Conservation (phyloP, 2,113 vertebrate species). For the Tenrec ecaudatus region DNA sequence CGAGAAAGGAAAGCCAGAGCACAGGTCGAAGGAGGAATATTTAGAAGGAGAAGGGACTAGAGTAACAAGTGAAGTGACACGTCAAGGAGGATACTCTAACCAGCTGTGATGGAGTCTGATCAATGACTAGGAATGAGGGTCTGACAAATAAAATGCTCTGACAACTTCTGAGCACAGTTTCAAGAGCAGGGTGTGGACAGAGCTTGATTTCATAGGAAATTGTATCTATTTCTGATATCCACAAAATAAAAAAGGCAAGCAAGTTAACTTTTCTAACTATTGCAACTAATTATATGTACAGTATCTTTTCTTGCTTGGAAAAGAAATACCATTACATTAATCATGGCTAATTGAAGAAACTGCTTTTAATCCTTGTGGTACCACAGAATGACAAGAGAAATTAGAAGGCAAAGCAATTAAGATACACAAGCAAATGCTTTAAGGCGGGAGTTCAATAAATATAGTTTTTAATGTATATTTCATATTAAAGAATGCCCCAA, state of each 20-base stretch:
- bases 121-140: conserved; percentile 10
- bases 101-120: background rate
- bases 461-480: background rate
- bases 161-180: background rate
- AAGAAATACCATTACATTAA: background rate
- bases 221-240: conserved; percentile 37
- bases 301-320: background rate
- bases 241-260: conserved; percentile 24
- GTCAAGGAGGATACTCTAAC: background rate
- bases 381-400: conserved; percentile 10
- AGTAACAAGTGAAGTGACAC: conserved; percentile 18
- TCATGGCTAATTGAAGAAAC: conserved; percentile 19
- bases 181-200: background rate
- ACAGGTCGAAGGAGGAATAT: background rate
- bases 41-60: background rate
- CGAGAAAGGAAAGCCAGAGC: background rate
- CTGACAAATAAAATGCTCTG: conserved; percentile 4
- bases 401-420: conserved; percentile 40
- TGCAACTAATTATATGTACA: background rate
- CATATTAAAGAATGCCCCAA: background rate
- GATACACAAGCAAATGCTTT: background rate
- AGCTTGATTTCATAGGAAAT: conserved; percentile 27
- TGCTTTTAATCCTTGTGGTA: background rate
- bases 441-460: background rate
- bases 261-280: conserved; percentile 21